Conservation (phyloP, 1,140 invertebrate species). For the Papilio dardanus region DNA sequence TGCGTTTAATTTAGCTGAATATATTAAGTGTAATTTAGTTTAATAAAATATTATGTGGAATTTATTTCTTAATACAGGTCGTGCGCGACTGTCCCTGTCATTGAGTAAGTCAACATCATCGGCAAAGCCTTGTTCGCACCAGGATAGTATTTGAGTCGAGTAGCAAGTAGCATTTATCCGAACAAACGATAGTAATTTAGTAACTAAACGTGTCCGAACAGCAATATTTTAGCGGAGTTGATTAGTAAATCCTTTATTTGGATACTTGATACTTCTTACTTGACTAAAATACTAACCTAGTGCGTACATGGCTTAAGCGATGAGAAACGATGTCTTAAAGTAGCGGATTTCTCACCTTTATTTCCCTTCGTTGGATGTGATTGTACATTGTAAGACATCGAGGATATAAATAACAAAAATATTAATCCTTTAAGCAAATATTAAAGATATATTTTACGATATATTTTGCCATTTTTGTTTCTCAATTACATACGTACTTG, state of each 20-base stretch:
- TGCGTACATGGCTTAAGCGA: too few relatives aligned
- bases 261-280: too few relatives aligned
- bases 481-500: slow-evolving; percentile 9
- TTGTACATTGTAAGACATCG: slow-evolving; percentile 45
- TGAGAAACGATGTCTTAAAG: slow-evolving; percentile 74
- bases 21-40: not conserved
- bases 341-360: slow-evolving; percentile 67
- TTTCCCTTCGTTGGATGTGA: slow-evolving; percentile 40
- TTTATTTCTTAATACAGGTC: slow-evolving; percentile 48
- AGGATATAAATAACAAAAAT: slow-evolving; percentile 49
- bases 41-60: slow-evolving; percentile 34
- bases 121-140: too few relatives aligned
- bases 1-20: slow-evolving; percentile 23
- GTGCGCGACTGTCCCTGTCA: slow-evolving; percentile 55
- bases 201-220: too few relatives aligned
- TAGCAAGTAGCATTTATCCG: too few relatives aligned
- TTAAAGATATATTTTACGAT: slow-evolving; percentile 24
- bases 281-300: too few relatives aligned
- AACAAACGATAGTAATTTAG: too few relatives aligned
- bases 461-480: slow-evolving; percentile 27
- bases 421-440: slow-evolving; percentile 38
- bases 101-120: slow-evolving; percentile 64
- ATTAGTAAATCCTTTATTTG: too few relatives aligned
- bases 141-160: too few relatives aligned
- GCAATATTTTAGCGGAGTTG: too few relatives aligned